Percentiles rank a stretch among this genome's conserved stretches.
phyloP scores from a whole-genome alignment of 2,113 vertebrate species.

The Bufo gargarizans region DNA sequence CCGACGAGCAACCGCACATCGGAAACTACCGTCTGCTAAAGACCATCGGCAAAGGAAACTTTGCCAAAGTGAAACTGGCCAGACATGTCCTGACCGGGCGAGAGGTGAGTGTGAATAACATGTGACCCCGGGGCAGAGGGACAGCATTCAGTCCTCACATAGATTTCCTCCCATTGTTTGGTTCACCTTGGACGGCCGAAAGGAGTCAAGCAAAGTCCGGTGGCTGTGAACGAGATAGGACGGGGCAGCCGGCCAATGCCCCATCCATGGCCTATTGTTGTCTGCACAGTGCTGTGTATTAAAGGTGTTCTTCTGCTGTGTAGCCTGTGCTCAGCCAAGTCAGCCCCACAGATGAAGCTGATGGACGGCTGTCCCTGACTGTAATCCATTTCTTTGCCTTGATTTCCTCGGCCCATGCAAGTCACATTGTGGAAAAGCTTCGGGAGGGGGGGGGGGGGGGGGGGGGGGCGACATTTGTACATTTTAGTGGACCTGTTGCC shows the following conservation, averaged over 20 bases:
- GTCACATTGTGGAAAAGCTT: not conserved
- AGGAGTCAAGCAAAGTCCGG: not conserved
- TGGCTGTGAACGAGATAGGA: not conserved
- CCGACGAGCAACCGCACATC: constrained; percentile 89
- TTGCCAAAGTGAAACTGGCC: constrained; percentile 95
- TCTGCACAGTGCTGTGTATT: not conserved
- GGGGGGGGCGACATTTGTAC: not conserved
- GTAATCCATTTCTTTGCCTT: not conserved
- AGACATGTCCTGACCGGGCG: constrained; percentile 91
- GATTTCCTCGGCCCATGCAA: constrained; percentile 12
- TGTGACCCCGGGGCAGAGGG: not conserved
- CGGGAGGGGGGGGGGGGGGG: no score
- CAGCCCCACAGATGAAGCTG: constrained; percentile 26
- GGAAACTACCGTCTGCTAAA: constrained; percentile 95
- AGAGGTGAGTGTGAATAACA: constrained; percentile 79
- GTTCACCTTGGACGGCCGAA: not conserved
- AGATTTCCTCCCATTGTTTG: not conserved
- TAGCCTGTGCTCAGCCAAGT: not conserved
- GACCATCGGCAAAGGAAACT: constrained; percentile 96
- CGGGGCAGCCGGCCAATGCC: not conserved
- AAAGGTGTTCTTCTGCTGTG: not conserved
- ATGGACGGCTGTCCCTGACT: constrained; percentile 12
- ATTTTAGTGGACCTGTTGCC: not conserved
- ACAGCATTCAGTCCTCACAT: not conserved
- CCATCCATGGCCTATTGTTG: constrained; percentile 23